Base-by-base conservation (phyloP, 92 coral and sea anemone genomes). In the Desmophyllum pertusum region DNA sequence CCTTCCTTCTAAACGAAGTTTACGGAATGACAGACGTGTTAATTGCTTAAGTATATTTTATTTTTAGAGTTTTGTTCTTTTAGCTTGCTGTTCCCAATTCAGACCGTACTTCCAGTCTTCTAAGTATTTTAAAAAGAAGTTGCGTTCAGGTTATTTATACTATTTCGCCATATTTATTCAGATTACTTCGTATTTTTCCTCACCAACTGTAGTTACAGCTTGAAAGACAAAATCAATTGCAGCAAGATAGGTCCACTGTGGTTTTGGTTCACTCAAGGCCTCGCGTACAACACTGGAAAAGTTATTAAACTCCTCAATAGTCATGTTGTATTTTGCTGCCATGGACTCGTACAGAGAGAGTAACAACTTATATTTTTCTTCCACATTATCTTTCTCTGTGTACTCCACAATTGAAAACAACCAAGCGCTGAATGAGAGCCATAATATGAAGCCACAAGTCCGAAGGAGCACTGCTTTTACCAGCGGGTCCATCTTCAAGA, bases 161-260 rank as follows among this genome's bases (percentile, higher is more conserved):
- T n/a, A n/a, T n/a, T n/a, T n/a, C n/a, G n/a, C n/a, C n/a, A n/a
- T n/a, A n/a, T n/a, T 10, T 5, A n/a, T 25, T 21, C 23, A 68
- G 3, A 29, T 5, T 6, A 19, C 10, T 5, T 35, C n/a, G 3
- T 18, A 71, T 40, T 6, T 45, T n/a, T 14, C 1, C 81, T 79
- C 25, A 88, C 91, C 91, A 37, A 88, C 79, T 17, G 92, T 88
- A 25, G 92, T 88, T 2, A 88, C 45, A 6, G 88, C 62, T 48
- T 89, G 86, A 69, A 89, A 75, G 40, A 83, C 80, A 57, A 85
- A 89, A 36, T 79, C 83, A 17, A 59, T 42, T 2, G 83, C 53
- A 18, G 33, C 51, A 7, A 8, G 0, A 25, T 80, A 85, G 23
- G 23, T 75, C 90, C 92, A 89, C 45, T 37, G 69, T 10, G 67